Percentiles rank a stretch among this genome's conserved stretches.
Conservation (phyloP, 2,797 vertebrate species). For the Echeneis naucrates region DNA sequence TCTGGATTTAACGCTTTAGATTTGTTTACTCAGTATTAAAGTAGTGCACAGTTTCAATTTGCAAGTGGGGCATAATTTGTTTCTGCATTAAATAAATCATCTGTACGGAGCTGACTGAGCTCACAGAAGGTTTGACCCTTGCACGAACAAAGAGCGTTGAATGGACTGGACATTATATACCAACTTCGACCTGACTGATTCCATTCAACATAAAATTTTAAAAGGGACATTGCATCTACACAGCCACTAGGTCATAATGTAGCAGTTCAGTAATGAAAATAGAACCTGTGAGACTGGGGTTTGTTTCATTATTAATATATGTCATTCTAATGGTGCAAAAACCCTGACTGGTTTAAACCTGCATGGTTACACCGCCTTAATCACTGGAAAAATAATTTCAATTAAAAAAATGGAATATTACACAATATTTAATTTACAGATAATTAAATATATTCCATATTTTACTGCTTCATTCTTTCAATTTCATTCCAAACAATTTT, state of each 20-base stretch:
- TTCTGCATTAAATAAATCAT: neutral
- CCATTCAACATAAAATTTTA: no score
- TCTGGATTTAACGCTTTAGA: no score
- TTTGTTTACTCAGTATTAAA: no score
- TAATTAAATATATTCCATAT: neutral
- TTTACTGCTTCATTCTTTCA: no score
- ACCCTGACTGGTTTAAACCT: neutral
- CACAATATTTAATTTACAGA: constrained; percentile 7
- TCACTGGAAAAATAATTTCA: neutral
- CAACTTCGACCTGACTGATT: neutral
- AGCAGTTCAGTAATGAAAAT: neutral
- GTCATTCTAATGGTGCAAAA: neutral
- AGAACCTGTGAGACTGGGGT: neutral
- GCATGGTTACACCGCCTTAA: neutral
- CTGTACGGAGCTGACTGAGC: neutral
- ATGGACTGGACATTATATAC: neutral
- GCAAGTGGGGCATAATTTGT: no score
- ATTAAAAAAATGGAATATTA: no score
- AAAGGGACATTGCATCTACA: neutral
- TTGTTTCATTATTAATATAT: neutral
- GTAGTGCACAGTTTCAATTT: no score
- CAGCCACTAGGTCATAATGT: neutral
- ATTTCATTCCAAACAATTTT: no score
- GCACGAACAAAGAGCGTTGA: no score
- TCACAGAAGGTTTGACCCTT: neutral